These are phyloP conservation scores for Phylloscopus collybita DNA, from an alignment of 2,797 vertebrate species.

Conservation along the genomic window DNA sequence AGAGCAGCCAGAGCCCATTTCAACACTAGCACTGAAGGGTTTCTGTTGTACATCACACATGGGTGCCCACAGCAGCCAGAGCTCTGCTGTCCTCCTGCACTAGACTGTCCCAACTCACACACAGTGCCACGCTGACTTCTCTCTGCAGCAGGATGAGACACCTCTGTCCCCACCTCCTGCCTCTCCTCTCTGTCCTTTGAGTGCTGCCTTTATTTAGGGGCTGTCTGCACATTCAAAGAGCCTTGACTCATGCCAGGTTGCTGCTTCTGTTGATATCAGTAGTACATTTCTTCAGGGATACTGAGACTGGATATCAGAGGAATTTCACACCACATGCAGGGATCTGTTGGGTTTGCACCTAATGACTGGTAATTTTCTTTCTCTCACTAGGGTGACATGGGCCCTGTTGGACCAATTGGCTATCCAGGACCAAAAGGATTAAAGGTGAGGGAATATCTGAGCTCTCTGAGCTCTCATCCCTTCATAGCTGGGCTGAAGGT, in stretches of 20 bases:
- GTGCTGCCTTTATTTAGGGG: neutral
- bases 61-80: neutral
- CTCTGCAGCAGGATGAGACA: neutral
- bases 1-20: neutral
- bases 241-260: neutral
- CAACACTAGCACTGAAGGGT: neutral
- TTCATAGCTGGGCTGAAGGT: neutral
- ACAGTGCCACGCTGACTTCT: accelerated
- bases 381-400: constrained; percentile 91
- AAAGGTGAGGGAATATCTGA: constrained; percentile 84
- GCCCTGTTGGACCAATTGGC: constrained; percentile 87
- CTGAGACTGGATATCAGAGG: neutral
- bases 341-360: neutral
- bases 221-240: neutral
- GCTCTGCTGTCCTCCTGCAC: neutral
- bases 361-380: constrained; percentile 15
- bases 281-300: neutral
- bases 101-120: neutral
- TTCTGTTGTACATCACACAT: neutral
- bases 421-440: constrained; percentile 91
- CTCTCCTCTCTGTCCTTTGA: neutral
- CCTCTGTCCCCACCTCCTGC: neutral
- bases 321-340: neutral
- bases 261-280: neutral
- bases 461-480: neutral